Percentiles rank a stretch among this genome's conserved stretches.
These are phyloP conservation scores for Bagarius yarrelli DNA, from an alignment of 2,113 vertebrate species.

Conservation along the genomic window DNA sequence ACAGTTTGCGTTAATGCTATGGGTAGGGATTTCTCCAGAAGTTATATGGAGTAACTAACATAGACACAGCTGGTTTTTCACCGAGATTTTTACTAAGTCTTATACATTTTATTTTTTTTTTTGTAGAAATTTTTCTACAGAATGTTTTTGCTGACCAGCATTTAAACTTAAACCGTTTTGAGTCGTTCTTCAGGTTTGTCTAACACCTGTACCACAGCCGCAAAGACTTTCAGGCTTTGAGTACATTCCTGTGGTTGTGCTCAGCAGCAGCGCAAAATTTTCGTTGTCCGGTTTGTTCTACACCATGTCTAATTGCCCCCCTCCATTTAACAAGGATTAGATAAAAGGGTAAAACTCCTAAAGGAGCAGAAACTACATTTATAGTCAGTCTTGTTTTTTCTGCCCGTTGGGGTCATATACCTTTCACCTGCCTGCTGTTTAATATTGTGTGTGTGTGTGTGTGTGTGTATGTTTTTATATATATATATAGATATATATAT, in stretches of 20 bases:
- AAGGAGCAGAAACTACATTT: neutral
- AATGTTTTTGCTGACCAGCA: neutral
- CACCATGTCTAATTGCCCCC: constrained; percentile 19
- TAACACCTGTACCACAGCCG: neutral
- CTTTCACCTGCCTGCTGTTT: neutral
- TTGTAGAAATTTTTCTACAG: too few relatives aligned
- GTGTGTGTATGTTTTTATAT: too few relatives aligned
- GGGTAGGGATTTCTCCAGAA: too few relatives aligned
- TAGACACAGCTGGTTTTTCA: too few relatives aligned
- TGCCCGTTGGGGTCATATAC: neutral
- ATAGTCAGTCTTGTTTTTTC: neutral
- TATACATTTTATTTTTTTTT: too few relatives aligned
- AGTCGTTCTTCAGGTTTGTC: neutral
- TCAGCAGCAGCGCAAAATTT: constrained; percentile 9
- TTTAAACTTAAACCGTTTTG: neutral
- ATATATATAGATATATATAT: too few relatives aligned
- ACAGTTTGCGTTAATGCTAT: neutral
- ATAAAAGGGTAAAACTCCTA: neutral
- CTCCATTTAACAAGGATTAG: constrained; percentile 4
- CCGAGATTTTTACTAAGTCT: too few relatives aligned
- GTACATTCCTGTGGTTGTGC: neutral
- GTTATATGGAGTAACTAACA: too few relatives aligned
- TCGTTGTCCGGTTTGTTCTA: neutral
- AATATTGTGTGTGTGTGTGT: neutral
- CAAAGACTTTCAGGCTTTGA: too few relatives aligned